phyloP scores from a whole-genome alignment of 2,888 invertebrate genomes.

The Cotesia congregata region DNA sequence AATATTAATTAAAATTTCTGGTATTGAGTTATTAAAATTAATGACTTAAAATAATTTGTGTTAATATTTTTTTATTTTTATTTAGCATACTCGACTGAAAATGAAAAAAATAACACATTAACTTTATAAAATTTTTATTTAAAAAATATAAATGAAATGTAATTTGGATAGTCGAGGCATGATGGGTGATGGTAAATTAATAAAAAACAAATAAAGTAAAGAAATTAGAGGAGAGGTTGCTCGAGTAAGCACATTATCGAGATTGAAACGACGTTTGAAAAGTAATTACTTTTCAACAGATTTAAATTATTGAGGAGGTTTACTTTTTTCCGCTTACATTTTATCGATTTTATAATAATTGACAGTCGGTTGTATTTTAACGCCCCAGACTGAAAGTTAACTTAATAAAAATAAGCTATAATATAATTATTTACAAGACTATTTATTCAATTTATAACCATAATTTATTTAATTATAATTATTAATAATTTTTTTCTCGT shows the following conservation, averaged over 20 bases:
- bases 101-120: background rate
- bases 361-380: constrained; percentile 9
- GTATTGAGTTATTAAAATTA: too few relatives aligned
- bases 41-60: too few relatives aligned
- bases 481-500: too few relatives aligned
- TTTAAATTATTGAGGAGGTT: constrained; percentile 10
- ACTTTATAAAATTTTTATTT: background rate
- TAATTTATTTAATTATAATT: too few relatives aligned
- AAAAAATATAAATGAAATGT: background rate
- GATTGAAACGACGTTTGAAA: constrained; percentile 36
- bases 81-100: too few relatives aligned
- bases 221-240: constrained; percentile 20
- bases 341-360: constrained; percentile 25
- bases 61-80: too few relatives aligned
- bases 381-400: constrained; percentile 7
- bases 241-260: constrained; percentile 34
- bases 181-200: background rate
- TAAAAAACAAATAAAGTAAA: constrained; percentile 22
- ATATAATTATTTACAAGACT: background rate
- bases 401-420: background rate
- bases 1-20: too few relatives aligned
- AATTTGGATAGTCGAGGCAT: background rate
- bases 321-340: constrained; percentile 27
- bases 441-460: too few relatives aligned
- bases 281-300: constrained; percentile 27